phyloP scores from a whole-genome alignment of 1,140 invertebrate species.

The Homalodisca vitripennis region DNA sequence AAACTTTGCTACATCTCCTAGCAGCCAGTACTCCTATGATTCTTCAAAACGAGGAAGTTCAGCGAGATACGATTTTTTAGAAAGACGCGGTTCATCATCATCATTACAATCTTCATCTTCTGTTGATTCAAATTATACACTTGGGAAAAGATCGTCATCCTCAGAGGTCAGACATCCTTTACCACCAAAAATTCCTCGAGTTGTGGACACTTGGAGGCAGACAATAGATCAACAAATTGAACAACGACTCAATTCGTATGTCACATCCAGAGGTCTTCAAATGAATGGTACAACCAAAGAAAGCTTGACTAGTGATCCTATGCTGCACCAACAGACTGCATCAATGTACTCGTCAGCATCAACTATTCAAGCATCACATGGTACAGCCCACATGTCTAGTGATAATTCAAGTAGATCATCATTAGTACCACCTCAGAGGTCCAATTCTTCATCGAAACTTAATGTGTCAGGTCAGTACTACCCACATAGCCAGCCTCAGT shows the following conservation, averaged over 20 bases:
- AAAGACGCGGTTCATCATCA: not conserved
- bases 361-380: not conserved
- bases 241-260: constrained; percentile 48
- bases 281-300: constrained; percentile 32
- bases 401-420: not conserved
- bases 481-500: not conserved
- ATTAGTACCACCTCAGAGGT: not conserved
- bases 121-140: constrained; percentile 12
- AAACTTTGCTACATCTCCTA: constrained; percentile 29
- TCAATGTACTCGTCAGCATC: not conserved
- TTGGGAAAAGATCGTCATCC: constrained; percentile 25
- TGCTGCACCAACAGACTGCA: not conserved
- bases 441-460: not conserved
- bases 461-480: not conserved
- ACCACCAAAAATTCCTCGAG: constrained; percentile 52
- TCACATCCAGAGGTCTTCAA: constrained; percentile 35
- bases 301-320: not conserved
- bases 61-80: constrained; percentile 2
- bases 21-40: constrained; percentile 34
- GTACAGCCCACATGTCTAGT: not conserved
- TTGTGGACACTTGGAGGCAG: constrained; percentile 55
- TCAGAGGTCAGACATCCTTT: constrained; percentile 35
- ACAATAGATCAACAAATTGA: constrained; percentile 57
- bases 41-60: constrained; percentile 24
- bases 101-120: constrained; percentile 7